phyloP scores from a whole-genome alignment of 1,140 invertebrate genomes.

The Cydia splendana region DNA sequence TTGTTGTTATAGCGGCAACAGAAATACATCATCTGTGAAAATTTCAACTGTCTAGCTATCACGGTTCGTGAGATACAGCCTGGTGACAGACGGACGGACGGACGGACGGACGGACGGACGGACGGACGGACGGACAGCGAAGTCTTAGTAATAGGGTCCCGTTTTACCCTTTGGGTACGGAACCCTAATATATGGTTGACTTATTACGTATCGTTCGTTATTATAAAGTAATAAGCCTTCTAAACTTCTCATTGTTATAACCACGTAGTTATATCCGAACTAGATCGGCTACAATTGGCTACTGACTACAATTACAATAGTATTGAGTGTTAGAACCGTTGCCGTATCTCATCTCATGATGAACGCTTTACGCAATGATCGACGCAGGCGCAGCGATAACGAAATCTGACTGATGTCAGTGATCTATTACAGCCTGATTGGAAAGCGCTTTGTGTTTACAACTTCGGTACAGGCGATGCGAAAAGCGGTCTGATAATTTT shows the following conservation, averaged over 20 bases:
- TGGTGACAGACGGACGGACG: too few relatives aligned
- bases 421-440: constrained; percentile 32
- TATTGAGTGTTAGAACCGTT: constrained; percentile 17
- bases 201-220: too few relatives aligned
- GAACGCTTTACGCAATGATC: constrained; percentile 24
- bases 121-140: too few relatives aligned
- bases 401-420: constrained; percentile 29
- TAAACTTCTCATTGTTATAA: neutral
- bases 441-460: constrained; percentile 35
- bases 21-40: too few relatives aligned
- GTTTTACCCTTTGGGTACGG: too few relatives aligned
- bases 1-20: too few relatives aligned
- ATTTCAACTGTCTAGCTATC: too few relatives aligned
- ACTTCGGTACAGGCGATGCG: constrained; percentile 4
- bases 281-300: neutral
- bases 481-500: neutral
- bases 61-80: too few relatives aligned
- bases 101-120: too few relatives aligned
- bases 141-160: too few relatives aligned
- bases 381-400: constrained; percentile 29
- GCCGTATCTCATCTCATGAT: constrained; percentile 17
- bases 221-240: neutral
- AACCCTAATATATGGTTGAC: too few relatives aligned
- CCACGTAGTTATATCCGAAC: neutral
- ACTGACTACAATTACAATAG: neutral